Percentiles rank a stretch among this genome's conserved stretches.
phyloP scores from a whole-genome alignment of 2,113 vertebrate species.

The Chaenogobius annularis region DNA sequence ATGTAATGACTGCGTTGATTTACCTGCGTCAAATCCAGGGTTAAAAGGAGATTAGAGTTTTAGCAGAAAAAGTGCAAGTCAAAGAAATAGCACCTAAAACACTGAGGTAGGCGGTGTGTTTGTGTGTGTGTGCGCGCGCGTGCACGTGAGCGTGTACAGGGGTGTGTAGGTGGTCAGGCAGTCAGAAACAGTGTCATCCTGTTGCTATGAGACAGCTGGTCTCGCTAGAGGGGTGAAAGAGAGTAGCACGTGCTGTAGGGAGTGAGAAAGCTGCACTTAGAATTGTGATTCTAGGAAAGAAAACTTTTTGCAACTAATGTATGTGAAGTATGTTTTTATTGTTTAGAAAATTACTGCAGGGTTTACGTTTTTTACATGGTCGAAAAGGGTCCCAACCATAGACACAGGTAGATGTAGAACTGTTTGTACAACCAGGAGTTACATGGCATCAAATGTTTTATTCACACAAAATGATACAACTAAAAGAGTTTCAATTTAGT shows the following conservation, averaged over 20 bases:
- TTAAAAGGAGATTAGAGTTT: neutral
- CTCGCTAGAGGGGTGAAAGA: constrained; percentile 48
- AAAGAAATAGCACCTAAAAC: constrained; percentile 6
- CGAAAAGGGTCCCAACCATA: no score
- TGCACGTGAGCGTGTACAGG: constrained; percentile 17
- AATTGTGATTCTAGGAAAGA: neutral
- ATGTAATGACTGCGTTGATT: neutral
- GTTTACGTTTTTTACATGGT: no score
- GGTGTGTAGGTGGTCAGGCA: constrained; percentile 47
- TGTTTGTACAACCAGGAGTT: no score
- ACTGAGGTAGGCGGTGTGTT: constrained; percentile 6
- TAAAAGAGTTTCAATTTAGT: no score
- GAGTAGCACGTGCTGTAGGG: constrained; percentile 1
- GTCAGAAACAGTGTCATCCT: constrained; percentile 53
- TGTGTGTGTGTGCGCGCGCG: constrained; percentile 14
- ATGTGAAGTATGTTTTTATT: neutral
- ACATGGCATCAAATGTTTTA: no score
- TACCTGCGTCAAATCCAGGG: neutral
- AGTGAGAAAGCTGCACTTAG: neutral
- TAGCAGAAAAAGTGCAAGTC: neutral
- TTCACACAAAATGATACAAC: no score
- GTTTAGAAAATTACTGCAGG: neutral
- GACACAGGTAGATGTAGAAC: no score
- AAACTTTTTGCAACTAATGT: neutral
- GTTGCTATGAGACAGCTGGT: constrained; percentile 69